Evolutionary conservation across 2,888 invertebrate species (phyloP).

Genomic region (Caenorhabditis sp.): DNA sequence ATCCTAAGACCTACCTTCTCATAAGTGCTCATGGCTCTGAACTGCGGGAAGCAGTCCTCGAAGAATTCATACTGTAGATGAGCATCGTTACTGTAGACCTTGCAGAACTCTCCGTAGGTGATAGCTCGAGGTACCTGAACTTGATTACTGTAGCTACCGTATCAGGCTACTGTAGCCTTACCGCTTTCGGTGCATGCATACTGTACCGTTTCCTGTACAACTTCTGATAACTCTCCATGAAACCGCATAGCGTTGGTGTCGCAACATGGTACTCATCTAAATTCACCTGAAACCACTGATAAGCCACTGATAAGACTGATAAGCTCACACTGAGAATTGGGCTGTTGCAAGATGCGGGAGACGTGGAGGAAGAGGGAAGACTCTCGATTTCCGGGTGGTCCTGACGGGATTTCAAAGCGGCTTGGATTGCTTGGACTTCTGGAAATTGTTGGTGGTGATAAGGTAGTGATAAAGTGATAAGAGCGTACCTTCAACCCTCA

Average conservation of each 20-base stretch:
- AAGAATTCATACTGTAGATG: constrained; percentile 49
- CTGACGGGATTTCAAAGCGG: constrained; percentile 10
- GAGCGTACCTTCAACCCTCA: constrained; percentile 50
- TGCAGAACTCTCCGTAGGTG: constrained; percentile 42
- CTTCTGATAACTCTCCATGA: constrained; percentile 49
- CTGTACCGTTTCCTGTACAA: constrained; percentile 40
- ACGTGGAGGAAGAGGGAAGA: constrained; percentile 41
- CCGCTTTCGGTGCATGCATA: constrained; percentile 32
- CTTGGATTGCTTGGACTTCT: constrained; percentile 37
- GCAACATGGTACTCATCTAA: constrained; percentile 37
- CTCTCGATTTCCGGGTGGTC: constrained; percentile 33
- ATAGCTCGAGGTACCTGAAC: constrained; percentile 33
- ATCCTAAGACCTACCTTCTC: too few relatives aligned
- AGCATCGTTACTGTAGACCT: constrained; percentile 41
- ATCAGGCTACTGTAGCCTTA: neutral
- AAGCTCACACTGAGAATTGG: constrained; percentile 49
- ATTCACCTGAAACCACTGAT: constrained; percentile 17
- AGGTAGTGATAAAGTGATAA: too few relatives aligned
- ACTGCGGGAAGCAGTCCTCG: constrained; percentile 45
- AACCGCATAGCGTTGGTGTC: constrained; percentile 34
- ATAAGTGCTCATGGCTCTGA: constrained; percentile 33
- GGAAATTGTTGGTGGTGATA: constrained; percentile 1
- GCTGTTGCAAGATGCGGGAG: constrained; percentile 46
- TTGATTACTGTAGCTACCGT: neutral
- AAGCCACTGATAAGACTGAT: neutral